A percentile compares a stretch with the other conserved stretches of the same genome.
These are phyloP conservation scores for Trichonephila clavata DNA, from an alignment of 1,140 invertebrate species.

Conservation along the genomic window DNA sequence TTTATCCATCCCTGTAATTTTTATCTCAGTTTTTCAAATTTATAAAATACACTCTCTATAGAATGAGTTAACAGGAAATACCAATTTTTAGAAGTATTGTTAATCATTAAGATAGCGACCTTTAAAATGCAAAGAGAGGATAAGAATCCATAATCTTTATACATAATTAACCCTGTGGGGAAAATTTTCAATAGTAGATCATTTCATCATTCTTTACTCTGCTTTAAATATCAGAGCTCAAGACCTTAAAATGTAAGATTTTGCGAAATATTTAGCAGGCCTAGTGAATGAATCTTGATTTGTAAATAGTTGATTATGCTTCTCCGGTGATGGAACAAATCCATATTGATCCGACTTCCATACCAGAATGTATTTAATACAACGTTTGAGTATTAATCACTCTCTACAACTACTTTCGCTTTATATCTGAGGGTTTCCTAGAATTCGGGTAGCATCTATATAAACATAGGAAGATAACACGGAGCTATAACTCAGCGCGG, in stretches of 20 bases:
- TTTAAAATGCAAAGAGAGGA: too few species aligned
- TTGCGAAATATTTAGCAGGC: not conserved
- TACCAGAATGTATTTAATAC: not conserved
- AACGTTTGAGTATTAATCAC: not conserved
- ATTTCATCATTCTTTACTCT: not conserved
- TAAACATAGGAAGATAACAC: not conserved
- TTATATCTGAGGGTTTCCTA: not conserved
- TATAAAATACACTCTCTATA: too few species aligned
- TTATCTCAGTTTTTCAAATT: too few species aligned
- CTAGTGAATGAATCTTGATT: not conserved
- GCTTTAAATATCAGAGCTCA: not conserved
- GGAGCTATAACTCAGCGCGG: not conserved
- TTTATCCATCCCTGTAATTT: too few species aligned
- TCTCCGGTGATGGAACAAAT: not conserved
- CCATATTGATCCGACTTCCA: not conserved
- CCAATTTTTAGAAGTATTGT: too few species aligned
- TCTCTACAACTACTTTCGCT: not conserved
- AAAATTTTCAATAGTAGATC: not conserved
- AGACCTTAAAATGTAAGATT: not conserved
- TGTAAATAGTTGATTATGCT: not conserved
- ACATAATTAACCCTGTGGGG: too few species aligned
- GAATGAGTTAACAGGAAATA: too few species aligned
- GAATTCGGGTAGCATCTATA: not conserved
- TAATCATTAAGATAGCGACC: too few species aligned
- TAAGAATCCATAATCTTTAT: too few species aligned